Evolutionary conservation across 2,113 vertebrate species (phyloP).

Genomic region (Apus apus): DNA sequence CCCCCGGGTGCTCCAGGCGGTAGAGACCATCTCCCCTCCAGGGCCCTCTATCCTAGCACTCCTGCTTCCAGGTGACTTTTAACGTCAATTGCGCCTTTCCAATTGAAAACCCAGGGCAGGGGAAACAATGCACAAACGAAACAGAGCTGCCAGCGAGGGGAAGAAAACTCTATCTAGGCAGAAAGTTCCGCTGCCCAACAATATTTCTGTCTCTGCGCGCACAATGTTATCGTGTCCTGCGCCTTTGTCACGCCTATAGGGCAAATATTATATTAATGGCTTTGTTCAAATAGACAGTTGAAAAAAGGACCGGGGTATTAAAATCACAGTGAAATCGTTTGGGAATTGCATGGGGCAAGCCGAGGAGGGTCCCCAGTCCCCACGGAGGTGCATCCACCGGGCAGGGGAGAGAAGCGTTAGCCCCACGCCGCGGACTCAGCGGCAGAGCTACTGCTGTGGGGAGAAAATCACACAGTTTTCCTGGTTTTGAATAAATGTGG

Average conservation of each 20-base stretch:
- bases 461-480: neutral
- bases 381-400: neutral
- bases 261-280: conserved; percentile 73
- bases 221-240: conserved; percentile 76
- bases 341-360: neutral
- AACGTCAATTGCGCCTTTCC: neutral
- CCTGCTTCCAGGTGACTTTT: neutral
- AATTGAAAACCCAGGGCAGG: neutral
- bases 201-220: conserved; percentile 58
- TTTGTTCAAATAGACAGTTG: conserved; percentile 66
- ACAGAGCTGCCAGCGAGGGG: conserved; percentile 46
- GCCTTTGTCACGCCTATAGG: conserved; percentile 73
- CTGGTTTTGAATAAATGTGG: neutral
- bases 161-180: conserved; percentile 63
- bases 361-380: neutral
- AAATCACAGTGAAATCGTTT: neutral
- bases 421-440: neutral
- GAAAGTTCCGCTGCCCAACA: conserved; percentile 68
- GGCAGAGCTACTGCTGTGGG: neutral
- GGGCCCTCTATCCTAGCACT: neutral
- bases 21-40: neutral
- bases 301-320: neutral
- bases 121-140: conserved; percentile 61
- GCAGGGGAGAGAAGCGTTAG: neutral
- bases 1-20: no score